Conservation (phyloP, 2,113 vertebrate species). For the Turnix velox region DNA sequence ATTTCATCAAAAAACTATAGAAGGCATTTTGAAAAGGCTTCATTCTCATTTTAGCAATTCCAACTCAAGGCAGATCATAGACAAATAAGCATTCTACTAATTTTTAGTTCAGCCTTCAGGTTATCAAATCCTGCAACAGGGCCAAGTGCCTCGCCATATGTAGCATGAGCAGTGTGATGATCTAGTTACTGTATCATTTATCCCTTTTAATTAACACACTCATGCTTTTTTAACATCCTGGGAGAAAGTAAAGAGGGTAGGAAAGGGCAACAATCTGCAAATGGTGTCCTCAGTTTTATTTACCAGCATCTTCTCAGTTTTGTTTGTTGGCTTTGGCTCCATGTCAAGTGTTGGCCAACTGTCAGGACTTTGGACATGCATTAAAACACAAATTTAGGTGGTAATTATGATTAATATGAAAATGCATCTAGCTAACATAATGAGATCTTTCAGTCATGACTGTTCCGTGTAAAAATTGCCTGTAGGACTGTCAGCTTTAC, state of each 20-base stretch:
- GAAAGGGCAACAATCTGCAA: neutral
- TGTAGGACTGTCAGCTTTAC: neutral
- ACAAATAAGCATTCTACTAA: neutral
- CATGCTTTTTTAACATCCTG: neutral
- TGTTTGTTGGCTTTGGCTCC: neutral
- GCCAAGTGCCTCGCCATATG: neutral
- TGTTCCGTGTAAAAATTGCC: neutral
- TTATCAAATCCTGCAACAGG: no score
- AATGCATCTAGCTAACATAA: neutral
- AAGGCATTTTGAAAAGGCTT: neutral
- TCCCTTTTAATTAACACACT: neutral
- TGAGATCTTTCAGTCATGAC: neutral
- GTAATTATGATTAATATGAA: neutral
- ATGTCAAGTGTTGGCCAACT: rapidly evolving
- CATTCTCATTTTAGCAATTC: neutral
- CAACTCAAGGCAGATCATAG: neutral
- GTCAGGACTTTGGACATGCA: neutral
- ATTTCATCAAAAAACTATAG: neutral
- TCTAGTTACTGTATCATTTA: neutral
- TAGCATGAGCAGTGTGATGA: neutral
- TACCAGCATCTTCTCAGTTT: neutral
- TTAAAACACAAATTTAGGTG: neutral
- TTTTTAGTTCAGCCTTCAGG: neutral
- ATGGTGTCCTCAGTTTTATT: neutral
- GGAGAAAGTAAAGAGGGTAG: neutral